A percentile compares a stretch with the other conserved stretches of the same genome.
Conservation (phyloP, 1,140 invertebrate species). For the Thaumetopoea pityocampa region DNA sequence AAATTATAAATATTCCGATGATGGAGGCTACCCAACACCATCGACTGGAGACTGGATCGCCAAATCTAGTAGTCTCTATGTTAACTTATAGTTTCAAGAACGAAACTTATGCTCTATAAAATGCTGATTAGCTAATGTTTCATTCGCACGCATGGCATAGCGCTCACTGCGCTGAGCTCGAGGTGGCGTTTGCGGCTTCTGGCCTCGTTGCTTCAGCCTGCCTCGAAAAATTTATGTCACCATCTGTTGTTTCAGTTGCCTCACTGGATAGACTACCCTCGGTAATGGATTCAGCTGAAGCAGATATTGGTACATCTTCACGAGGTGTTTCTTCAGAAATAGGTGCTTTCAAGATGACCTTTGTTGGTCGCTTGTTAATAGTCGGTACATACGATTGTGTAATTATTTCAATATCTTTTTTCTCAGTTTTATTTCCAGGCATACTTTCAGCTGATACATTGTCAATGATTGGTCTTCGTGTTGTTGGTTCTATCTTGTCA, state of each 20-base stretch:
- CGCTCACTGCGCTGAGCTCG: conserved; percentile 40
- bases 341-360: conserved; percentile 48
- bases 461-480: conserved; percentile 58
- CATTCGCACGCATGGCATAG: conserved; percentile 19
- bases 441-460: conserved; percentile 45
- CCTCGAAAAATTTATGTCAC: no score
- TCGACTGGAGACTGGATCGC: no score
- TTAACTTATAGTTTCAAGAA: conserved; percentile 66
- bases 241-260: no score
- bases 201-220: no score
- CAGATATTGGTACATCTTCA: conserved; percentile 7
- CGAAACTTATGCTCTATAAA: conserved; percentile 64
- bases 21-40: no score
- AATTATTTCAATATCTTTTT: conserved; percentile 67
- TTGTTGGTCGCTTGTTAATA: conserved; percentile 51
- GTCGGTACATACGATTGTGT: conserved; percentile 59
- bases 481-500: conserved; percentile 62
- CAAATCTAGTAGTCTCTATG: conserved; percentile 66
- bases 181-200: conserved; percentile 22
- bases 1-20: conserved; percentile 27
- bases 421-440: conserved; percentile 41
- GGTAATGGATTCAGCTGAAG: conserved; percentile 18
- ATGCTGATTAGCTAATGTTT: conserved; percentile 63
- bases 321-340: conserved; percentile 21
- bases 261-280: conserved; percentile 11